These are phyloP conservation scores for Falco novaeseelandiae DNA, from an alignment of 2,797 vertebrate species.

Conservation along the genomic window DNA sequence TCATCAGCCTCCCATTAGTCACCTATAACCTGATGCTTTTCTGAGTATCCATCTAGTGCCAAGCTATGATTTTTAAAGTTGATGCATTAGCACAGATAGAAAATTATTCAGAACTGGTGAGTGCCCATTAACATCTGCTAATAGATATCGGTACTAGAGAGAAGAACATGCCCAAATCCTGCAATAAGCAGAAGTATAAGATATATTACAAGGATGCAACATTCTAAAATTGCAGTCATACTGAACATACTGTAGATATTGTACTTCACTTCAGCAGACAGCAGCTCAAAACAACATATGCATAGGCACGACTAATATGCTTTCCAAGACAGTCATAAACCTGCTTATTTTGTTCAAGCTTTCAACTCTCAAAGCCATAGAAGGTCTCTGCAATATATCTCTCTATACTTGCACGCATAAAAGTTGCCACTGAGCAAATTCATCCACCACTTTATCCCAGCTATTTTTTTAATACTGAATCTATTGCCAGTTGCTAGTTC, in stretches of 20 bases:
- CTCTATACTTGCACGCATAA: background rate
- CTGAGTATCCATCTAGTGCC: background rate
- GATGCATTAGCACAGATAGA: background rate
- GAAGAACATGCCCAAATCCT: background rate
- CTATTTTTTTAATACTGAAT: background rate
- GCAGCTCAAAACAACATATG: background rate
- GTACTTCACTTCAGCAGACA: background rate
- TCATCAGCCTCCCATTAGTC: background rate
- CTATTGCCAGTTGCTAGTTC: background rate
- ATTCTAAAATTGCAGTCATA: background rate
- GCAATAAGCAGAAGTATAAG: background rate
- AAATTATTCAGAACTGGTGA: background rate
- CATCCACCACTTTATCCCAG: background rate
- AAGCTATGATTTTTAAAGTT: background rate
- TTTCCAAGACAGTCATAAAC: slow-evolving; percentile 1
- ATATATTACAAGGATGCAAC: background rate
- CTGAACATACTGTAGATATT: background rate
- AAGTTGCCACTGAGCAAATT: background rate
- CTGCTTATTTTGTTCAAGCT: background rate
- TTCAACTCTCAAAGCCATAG: background rate
- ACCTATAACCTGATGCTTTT: background rate
- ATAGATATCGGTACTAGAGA: background rate
- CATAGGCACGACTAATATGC: background rate
- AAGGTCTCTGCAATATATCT: background rate
- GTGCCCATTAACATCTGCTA: background rate